A percentile compares a stretch with the other conserved stretches of the same genome.
Conservation (phyloP, 1,140 invertebrate genomes). For the Sycophila sp. region DNA sequence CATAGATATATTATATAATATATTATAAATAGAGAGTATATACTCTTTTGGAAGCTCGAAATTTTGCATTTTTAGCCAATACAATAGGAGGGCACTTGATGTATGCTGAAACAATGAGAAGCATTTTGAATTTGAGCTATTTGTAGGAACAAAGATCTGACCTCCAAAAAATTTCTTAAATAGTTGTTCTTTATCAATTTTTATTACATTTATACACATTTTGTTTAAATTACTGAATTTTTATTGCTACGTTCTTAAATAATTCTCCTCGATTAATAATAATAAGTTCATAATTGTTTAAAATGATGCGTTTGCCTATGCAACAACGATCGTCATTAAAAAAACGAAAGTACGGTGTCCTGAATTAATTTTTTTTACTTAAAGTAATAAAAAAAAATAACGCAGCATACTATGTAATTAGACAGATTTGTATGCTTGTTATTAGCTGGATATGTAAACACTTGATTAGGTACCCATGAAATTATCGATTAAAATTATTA, state of each 20-base stretch:
- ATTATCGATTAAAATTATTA: no score
- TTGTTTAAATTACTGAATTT: conserved; percentile 8
- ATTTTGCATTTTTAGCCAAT: conserved; percentile 25
- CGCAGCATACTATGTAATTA: no score
- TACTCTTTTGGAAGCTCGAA: conserved; percentile 21
- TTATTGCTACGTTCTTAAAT: no score
- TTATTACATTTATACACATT: background rate
- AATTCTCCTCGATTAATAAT: no score
- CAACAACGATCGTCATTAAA: background rate
- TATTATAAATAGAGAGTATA: background rate
- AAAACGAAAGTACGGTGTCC: no score
- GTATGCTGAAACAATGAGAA: conserved; percentile 18
- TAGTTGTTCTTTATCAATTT: background rate
- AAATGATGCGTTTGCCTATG: no score
- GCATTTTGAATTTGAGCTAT: background rate
- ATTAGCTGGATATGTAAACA: no score
- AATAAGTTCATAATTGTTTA: background rate
- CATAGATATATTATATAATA: background rate
- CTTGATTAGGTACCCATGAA: no score
- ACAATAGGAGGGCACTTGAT: conserved; percentile 35
- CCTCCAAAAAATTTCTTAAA: conserved; percentile 24
- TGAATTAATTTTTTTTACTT: no score
- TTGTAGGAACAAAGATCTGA: background rate
- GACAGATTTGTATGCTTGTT: no score
- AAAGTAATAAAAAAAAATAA: background rate